These are phyloP conservation scores for Mellivora capensis DNA, from an alignment of 2,113 vertebrate species.

Conservation along the genomic window DNA sequence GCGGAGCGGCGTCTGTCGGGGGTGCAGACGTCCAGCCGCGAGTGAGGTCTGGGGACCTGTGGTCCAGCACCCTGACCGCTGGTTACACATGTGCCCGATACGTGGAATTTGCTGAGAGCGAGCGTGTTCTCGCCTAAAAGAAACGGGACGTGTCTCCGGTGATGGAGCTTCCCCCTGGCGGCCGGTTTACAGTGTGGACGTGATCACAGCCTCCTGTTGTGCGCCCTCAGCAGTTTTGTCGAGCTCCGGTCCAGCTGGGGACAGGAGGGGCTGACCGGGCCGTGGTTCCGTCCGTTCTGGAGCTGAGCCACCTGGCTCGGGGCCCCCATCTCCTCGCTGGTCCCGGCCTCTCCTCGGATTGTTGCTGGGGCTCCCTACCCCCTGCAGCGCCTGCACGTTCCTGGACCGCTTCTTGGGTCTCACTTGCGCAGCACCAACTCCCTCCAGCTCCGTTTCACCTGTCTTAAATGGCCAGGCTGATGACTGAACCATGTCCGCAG, in stretches of 20 bases:
- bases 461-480: neutral
- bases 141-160: neutral
- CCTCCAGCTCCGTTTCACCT: neutral
- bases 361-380: neutral
- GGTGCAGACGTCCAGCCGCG: neutral
- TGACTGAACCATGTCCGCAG: neutral
- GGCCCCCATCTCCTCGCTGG: neutral
- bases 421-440: neutral
- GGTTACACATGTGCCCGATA: neutral
- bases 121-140: neutral
- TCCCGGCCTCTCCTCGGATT: neutral
- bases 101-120: neutral
- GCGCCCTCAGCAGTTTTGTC: neutral
- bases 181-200: no score
- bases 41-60: neutral
- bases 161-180: no score
- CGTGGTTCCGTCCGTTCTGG: neutral
- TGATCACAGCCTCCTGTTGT: neutral
- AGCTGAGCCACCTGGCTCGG: neutral
- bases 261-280: neutral
- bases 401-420: neutral
- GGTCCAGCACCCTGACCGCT: neutral
- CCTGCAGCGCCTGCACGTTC: rapidly evolving
- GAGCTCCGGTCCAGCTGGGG: neutral
- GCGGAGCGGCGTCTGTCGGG: neutral